phyloP scores from a whole-genome alignment of 2,113 vertebrate species.

The Brienomyrus longianalis region DNA sequence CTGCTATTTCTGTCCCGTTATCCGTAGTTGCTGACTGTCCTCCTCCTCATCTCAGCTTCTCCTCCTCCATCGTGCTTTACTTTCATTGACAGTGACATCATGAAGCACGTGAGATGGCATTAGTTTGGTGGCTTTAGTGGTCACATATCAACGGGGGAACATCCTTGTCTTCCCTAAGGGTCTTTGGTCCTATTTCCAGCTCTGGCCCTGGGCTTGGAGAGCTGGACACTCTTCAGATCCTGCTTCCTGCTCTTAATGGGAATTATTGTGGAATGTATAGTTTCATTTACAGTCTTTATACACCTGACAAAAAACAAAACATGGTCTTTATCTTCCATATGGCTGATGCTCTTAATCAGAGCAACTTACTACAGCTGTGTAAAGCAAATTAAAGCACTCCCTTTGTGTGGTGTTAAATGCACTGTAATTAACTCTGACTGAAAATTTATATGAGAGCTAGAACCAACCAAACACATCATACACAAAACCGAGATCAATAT shows the following conservation, averaged over 20 bases:
- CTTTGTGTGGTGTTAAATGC: background rate
- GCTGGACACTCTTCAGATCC: background rate
- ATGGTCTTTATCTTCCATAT: background rate
- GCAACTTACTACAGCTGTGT: background rate
- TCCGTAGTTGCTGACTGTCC: background rate
- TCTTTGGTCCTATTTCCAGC: background rate
- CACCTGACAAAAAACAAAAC: slow-evolving; percentile 6
- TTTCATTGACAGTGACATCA: background rate
- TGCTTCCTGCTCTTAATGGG: background rate
- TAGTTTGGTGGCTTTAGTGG: background rate
- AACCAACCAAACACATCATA: background rate
- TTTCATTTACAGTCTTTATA: background rate
- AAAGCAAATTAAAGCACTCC: background rate
- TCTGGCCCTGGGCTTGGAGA: background rate
- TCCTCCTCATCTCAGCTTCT: background rate
- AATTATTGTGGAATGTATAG: background rate
- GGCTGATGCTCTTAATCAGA: background rate
- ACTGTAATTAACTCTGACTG: background rate
- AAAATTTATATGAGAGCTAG: background rate
- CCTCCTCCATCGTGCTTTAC: background rate
- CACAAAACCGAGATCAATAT: background rate
- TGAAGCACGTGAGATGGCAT: background rate
- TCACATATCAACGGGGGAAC: background rate
- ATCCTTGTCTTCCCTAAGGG: background rate
- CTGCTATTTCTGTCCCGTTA: background rate